Evolutionary conservation across 37 sponge, comb jelly and placozoan genomes (phyloP).

Genomic region (Oopsacas minuta): DNA sequence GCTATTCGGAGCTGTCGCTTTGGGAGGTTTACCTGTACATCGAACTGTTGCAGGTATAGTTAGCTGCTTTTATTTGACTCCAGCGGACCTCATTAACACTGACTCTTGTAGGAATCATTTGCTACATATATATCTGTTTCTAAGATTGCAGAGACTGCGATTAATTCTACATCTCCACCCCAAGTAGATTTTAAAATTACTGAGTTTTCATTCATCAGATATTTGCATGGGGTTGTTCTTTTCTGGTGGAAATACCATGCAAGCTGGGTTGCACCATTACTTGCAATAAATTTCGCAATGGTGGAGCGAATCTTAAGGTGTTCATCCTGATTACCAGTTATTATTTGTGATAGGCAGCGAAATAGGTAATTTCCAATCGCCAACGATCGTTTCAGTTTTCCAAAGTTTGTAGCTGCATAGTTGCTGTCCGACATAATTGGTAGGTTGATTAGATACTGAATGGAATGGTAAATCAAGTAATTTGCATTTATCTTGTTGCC

Average conservation of each 20-base stretch:
- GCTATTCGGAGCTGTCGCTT: neutral
- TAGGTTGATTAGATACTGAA: neutral
- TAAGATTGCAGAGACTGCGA: neutral
- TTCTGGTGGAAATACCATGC: conserved; percentile 13
- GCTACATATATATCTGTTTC: conserved; percentile 7
- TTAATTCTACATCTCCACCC: conserved; percentile 10
- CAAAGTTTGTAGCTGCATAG: neutral
- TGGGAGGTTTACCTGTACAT: neutral
- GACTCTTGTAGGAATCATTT: neutral
- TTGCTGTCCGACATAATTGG: neutral
- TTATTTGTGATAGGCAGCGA: neutral
- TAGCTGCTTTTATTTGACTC: neutral
- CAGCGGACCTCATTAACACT: neutral
- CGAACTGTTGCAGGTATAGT: neutral
- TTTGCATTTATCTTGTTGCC: conserved; percentile 11
- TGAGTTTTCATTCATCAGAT: neutral
- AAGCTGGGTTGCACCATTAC: neutral
- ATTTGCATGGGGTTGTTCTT: neutral
- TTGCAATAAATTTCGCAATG: neutral
- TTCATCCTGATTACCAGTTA: neutral
- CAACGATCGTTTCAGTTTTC: neutral
- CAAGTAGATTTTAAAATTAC: neutral
- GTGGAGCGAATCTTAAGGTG: neutral
- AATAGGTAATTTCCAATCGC: neutral
- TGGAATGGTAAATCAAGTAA: neutral